Evolutionary conservation across 2,797 vertebrate genomes (phyloP), one percentile per base, ranked within the genome.

Genomic region (Zalophus californianus): DNA sequence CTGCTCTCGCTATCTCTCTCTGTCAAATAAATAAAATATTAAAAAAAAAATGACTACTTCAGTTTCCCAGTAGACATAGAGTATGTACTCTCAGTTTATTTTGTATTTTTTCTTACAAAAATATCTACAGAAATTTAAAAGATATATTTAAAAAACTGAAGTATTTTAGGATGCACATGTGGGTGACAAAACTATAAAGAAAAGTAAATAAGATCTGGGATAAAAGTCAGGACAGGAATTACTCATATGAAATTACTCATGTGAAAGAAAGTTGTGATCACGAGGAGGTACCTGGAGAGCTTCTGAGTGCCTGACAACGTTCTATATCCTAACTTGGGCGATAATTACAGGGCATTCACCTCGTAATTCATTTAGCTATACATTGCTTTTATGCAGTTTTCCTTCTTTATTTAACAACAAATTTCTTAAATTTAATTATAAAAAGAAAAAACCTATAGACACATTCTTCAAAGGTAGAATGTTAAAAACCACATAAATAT

Each of bases 381-480:
- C 1, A 32, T 0, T 73, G 35, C 25, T 64, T 96, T 89, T 21
- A 72, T 14, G 32, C 8, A 52, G 27, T 93, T 97, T 94, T 88
- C 82, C 78, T 94, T 83, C 60, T 86, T 1, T n/a, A 35, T 64
- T 90, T 86, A 86, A 68, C 50, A 94, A 92, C 27, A 93, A 86
- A 86, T 62, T 85, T 73, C 82, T 1, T 16, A 66, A 66, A 23
- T 60, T 79, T 85, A 77, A 86, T 73, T 54, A 86, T 25, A 84
- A 44, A 78, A 64, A 38, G 8, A 85, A 95, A 87, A 86, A 75
- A 50, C 18, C n/a, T 48, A 56, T 4, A 86, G 5, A 8, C 12
- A 90, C 13, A 79, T 82, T 62, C 48, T 91, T 23, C 27, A 86
- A 92, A 91, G 80, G 12, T 14, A 96, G 62, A 93, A 83, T 72